Percentiles rank a stretch among this genome's conserved stretches.
Evolutionary conservation across 2,888 invertebrate genomes (phyloP).

Genomic region (Athalia rosae): DNA sequence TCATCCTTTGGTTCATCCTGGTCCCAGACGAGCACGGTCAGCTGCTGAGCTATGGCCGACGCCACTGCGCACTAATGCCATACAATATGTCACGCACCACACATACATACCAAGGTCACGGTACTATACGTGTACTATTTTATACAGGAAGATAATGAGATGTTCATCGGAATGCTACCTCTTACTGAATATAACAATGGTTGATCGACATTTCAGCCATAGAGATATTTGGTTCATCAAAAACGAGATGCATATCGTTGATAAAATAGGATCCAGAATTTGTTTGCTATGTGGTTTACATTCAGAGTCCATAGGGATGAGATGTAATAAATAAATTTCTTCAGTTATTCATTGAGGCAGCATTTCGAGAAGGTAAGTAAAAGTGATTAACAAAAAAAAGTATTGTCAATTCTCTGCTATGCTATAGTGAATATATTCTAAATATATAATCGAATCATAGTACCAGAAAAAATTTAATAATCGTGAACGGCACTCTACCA

Average conservation of each 20-base stretch:
- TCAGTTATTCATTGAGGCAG: not conserved
- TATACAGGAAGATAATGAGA: not conserved
- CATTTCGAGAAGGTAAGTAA: constrained; percentile 2
- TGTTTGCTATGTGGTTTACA: not conserved
- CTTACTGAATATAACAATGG: not conserved
- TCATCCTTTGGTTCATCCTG: constrained; percentile 90
- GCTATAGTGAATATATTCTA: not conserved
- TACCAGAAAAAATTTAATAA: constrained; percentile 6
- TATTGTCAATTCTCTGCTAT: not conserved
- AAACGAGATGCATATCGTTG: not conserved
- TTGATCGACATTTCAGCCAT: not conserved
- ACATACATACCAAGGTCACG: constrained; percentile 52
- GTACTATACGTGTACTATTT: constrained; percentile 33
- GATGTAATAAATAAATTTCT: not conserved
- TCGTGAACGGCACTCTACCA: constrained; percentile 14
- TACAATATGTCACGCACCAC: constrained; percentile 70
- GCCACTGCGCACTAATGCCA: constrained; percentile 72
- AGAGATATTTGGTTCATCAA: not conserved
- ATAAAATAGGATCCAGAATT: not conserved
- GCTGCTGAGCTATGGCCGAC: constrained; percentile 81
- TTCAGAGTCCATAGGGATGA: not conserved
- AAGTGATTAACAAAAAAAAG: not conserved
- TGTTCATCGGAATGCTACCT: constrained; percentile 14
- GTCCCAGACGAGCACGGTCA: constrained; percentile 88
- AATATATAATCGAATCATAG: not conserved